Conservation (phyloP, 2,888 invertebrate genomes). For the Linyphia triangularis region DNA sequence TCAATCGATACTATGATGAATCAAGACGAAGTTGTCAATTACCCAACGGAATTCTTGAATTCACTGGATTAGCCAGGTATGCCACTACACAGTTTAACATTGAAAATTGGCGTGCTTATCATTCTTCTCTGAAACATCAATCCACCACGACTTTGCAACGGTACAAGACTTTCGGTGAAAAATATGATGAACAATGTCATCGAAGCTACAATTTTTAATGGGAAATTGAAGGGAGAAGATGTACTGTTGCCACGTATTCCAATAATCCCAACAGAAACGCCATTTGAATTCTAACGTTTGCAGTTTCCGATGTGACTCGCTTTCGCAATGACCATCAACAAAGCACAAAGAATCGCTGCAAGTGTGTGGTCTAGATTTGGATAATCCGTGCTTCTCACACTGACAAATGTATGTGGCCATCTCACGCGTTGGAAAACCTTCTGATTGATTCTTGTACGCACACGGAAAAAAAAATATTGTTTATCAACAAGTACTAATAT, state of each 20-base stretch:
- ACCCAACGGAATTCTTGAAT: conserved; percentile 69
- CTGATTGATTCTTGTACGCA: too few species aligned
- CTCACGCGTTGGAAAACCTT: too few species aligned
- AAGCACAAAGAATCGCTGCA: conserved; percentile 23
- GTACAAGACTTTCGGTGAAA: conserved; percentile 77
- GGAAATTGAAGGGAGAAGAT: conserved; percentile 68
- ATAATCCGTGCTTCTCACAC: conserved; percentile 77
- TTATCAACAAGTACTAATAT: too few species aligned
- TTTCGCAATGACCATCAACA: conserved; percentile 76
- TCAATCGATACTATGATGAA: conserved; percentile 74
- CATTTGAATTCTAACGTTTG: conserved; percentile 73
- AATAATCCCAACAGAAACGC: conserved; percentile 66
- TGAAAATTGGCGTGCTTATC: conserved; percentile 65
- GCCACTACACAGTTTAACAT: conserved; percentile 60
- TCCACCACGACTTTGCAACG: conserved; percentile 76
- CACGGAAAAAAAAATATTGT: too few species aligned
- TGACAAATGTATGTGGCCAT: conserved; percentile 78
- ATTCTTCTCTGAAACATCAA: conserved; percentile 72
- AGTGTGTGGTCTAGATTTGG: conserved; percentile 68
- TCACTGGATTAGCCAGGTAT: conserved; percentile 66
- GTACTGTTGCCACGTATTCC: conserved; percentile 76
- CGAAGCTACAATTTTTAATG: conserved; percentile 75
- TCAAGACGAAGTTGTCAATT: conserved; percentile 69
- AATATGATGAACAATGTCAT: conserved; percentile 74
- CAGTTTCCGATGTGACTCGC: conserved; percentile 75